Percentiles rank a stretch among this genome's conserved stretches.
Conservation (phyloP, 2,113 vertebrate species). For the Neolamprologus cancellatus region DNA sequence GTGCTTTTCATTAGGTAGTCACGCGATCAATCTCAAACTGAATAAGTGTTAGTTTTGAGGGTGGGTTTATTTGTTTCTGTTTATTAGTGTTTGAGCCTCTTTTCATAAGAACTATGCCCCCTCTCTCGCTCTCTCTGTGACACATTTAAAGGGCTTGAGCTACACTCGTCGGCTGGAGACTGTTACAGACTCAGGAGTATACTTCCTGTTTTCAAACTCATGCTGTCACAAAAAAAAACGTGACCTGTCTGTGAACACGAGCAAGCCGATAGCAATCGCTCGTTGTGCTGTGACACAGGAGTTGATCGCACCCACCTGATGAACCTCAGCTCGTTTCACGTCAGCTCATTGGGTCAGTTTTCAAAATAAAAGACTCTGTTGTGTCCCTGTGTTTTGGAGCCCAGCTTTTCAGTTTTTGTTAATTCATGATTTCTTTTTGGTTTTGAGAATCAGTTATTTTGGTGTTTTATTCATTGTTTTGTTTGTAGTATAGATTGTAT, state of each 20-base stretch:
- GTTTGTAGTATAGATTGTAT: neutral
- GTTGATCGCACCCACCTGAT: neutral
- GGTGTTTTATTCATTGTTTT: neutral
- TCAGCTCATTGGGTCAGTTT: neutral
- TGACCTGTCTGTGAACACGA: neutral
- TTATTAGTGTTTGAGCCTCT: neutral
- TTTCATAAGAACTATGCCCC: no score
- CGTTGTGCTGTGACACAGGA: neutral
- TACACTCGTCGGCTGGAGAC: neutral
- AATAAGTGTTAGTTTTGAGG: neutral
- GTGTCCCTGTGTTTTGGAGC: neutral
- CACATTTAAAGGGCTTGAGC: neutral
- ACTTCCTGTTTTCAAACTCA: neutral
- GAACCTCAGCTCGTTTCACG: neutral
- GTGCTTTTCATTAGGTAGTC: neutral
- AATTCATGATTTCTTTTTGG: neutral
- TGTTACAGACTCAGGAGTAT: neutral
- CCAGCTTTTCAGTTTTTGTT: neutral
- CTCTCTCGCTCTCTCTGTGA: neutral
- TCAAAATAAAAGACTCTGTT: neutral
- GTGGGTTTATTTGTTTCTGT: neutral
- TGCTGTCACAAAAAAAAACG: fast-evolving
- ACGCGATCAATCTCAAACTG: neutral
- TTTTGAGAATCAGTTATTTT: neutral
- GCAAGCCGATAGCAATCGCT: neutral